A percentile compares a stretch with the other conserved stretches of the same genome.
Evolutionary conservation across 2,888 invertebrate species (phyloP).

Genomic region (Aporophyla lueneburgensis): DNA sequence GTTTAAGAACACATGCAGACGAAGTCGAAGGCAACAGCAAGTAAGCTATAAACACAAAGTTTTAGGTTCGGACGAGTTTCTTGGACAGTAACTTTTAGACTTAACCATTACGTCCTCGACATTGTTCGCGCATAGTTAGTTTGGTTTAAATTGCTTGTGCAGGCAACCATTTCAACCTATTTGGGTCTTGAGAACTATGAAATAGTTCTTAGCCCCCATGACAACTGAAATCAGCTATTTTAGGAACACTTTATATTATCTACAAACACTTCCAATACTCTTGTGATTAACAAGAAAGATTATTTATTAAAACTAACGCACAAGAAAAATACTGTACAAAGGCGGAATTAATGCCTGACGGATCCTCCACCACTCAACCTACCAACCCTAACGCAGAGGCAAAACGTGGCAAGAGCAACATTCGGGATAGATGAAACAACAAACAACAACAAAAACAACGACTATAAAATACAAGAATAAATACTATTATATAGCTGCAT

Average conservation of each 20-base stretch:
- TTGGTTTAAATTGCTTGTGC: not conserved
- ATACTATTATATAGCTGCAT: no score
- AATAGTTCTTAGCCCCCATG: not conserved
- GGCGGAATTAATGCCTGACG: no score
- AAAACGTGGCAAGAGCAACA: no score
- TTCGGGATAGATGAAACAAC: no score
- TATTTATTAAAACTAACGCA: no score
- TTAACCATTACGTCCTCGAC: not conserved
- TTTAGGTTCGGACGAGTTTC: constrained; percentile 11
- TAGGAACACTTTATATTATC: not conserved
- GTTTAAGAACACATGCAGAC: not conserved
- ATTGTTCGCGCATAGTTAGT: constrained; percentile 19
- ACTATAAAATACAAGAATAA: no score
- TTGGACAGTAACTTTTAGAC: constrained; percentile 19
- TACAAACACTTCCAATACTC: not conserved
- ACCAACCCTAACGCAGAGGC: no score
- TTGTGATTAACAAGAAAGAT: no score
- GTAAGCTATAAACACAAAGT: not conserved
- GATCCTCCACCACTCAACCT: no score
- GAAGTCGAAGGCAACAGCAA: not conserved
- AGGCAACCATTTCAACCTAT: not conserved
- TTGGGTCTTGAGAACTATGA: not conserved
- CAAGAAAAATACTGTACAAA: no score
- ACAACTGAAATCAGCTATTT: no score
- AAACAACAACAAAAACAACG: no score